A percentile compares a stretch with the other conserved stretches of the same genome.
Conservation (phyloP, 1,140 invertebrate genomes). For the Leptopilina clavipes region DNA sequence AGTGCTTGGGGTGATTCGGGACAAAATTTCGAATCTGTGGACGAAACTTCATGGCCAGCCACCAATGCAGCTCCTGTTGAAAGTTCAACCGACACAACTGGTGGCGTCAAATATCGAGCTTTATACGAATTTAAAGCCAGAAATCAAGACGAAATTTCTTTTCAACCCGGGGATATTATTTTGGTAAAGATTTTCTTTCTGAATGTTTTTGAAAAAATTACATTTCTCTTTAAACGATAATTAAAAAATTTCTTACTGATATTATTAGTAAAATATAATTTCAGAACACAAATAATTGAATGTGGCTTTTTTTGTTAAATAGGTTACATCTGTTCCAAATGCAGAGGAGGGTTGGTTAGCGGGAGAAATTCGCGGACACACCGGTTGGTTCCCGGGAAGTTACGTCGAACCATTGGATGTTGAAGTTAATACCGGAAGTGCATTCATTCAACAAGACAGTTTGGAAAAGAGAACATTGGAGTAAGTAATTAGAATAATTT, state of each 20-base stretch:
- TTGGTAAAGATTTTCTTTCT: constrained; percentile 76
- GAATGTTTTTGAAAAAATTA: too few relatives aligned
- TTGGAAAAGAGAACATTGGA: constrained; percentile 73
- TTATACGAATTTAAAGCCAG: constrained; percentile 95
- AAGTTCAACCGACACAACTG: constrained; percentile 68
- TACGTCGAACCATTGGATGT: constrained; percentile 91
- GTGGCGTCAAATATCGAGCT: constrained; percentile 87
- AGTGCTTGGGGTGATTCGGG: constrained; percentile 69
- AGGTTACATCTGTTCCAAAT: constrained; percentile 88
- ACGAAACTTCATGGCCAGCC: constrained; percentile 74
- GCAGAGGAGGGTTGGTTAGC: constrained; percentile 98
- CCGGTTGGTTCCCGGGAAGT: constrained; percentile 98
- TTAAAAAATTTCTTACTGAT: too few relatives aligned
- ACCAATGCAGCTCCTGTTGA: constrained; percentile 64
- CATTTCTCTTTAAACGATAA: too few relatives aligned
- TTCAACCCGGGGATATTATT: constrained; percentile 96
- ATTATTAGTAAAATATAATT: too few relatives aligned
- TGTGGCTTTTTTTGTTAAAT: constrained; percentile 34
- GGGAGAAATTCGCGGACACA: constrained; percentile 90
- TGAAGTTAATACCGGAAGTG: constrained; percentile 47
- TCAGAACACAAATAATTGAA: too few relatives aligned
- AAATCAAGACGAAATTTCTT: constrained; percentile 94
- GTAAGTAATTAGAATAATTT: constrained; percentile 66
- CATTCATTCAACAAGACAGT: constrained; percentile 70
- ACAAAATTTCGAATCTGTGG: constrained; percentile 51